A percentile compares a stretch with the other conserved stretches of the same genome.
Evolutionary conservation across 2,113 vertebrate species (phyloP).

Genomic region (Pollimyrus isidori): DNA sequence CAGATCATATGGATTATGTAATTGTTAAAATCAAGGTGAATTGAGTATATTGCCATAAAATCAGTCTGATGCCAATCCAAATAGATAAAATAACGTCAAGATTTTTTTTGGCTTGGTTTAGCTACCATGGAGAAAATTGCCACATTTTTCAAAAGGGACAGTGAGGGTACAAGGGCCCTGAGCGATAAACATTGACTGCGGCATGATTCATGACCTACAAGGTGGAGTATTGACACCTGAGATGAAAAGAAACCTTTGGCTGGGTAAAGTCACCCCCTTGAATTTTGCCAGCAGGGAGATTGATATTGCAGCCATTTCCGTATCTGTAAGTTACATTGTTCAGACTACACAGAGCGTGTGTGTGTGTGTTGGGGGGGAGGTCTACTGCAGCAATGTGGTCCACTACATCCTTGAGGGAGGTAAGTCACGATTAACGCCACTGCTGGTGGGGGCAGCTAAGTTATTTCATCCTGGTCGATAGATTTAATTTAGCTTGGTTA

Average conservation of each 20-base stretch:
- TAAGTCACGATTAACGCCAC: not conserved
- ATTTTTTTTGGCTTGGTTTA: not conserved
- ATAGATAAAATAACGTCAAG: conserved; percentile 1
- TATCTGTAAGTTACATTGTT: not conserved
- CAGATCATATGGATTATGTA: not conserved
- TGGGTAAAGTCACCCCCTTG: not conserved
- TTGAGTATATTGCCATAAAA: not conserved
- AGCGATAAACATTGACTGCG: conserved; percentile 12
- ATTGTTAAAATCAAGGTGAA: not conserved
- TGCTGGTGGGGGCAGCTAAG: not conserved
- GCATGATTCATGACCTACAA: conserved; percentile 13
- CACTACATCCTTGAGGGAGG: not conserved
- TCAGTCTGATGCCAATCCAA: not conserved
- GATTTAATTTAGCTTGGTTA: not conserved
- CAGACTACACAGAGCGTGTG: not conserved
- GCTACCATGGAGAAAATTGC: conserved; percentile 13
- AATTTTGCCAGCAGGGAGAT: not conserved
- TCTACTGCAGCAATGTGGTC: not conserved
- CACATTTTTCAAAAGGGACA: conserved; percentile 12
- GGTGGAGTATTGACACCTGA: conserved; percentile 6
- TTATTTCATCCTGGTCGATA: not conserved
- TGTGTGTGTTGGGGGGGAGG: not conserved
- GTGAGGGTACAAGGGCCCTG: conserved; percentile 1
- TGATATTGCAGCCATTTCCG: conserved; percentile 15
- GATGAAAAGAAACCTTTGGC: conserved; percentile 9